These are phyloP conservation scores for Scytalopus superciliaris DNA, from an alignment of 2,113 vertebrate species.

Conservation along the genomic window DNA sequence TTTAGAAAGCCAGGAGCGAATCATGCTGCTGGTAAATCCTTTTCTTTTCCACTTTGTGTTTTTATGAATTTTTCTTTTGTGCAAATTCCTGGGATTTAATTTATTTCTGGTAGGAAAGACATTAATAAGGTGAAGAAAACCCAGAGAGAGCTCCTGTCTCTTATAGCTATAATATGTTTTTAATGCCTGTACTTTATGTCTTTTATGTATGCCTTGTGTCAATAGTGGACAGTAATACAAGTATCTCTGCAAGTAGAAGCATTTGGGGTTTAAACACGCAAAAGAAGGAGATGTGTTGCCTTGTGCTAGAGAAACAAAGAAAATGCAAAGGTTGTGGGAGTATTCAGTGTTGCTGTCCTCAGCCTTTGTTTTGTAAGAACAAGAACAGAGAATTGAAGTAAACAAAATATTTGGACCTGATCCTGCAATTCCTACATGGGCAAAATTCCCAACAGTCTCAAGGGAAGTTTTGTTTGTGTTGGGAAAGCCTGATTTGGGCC, in stretches of 20 bases:
- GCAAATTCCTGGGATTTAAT: background rate
- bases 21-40: background rate
- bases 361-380: slow-evolving; percentile 57
- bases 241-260: background rate
- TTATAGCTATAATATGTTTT: background rate
- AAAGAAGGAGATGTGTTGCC: slow-evolving; percentile 2
- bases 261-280: background rate
- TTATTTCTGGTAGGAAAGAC: slow-evolving; percentile 5
- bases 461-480: slow-evolving; percentile 51
- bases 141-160: background rate
- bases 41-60: background rate
- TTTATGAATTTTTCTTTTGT: background rate
- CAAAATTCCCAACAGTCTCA: slow-evolving; percentile 48
- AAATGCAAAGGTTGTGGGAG: slow-evolving; percentile 48
- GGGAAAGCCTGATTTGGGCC: slow-evolving; percentile 41
- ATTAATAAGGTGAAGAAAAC: background rate
- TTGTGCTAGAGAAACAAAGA: slow-evolving; percentile 27
- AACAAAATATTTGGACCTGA: slow-evolving; percentile 61
- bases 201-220: background rate
- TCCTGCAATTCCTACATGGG: slow-evolving; percentile 54
- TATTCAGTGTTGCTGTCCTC: slow-evolving; percentile 39
- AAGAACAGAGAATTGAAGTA: slow-evolving; percentile 52
- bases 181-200: background rate
- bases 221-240: background rate
- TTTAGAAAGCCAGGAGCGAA: background rate